Evolutionary conservation across 1,140 invertebrate species (phyloP), one percentile per base, ranked within the genome.

Genomic region (Mercenaria mercenaria): DNA sequence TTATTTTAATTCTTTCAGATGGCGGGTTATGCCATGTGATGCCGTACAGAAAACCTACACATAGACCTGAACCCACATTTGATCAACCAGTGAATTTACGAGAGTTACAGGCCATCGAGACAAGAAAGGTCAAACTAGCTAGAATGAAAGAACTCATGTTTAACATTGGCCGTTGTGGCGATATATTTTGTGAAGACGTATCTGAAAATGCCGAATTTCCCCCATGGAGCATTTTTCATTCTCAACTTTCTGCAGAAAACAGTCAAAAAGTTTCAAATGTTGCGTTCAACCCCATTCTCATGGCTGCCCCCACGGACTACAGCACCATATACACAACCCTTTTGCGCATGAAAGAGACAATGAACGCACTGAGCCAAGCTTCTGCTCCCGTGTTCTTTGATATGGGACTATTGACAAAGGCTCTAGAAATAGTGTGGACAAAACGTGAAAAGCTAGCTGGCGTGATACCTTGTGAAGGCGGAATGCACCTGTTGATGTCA

Each of bases 241-340:
- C 37, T 32, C 13, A 29, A 18, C 10, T 59, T 32, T 26, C 37
- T n/a, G 10, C 13, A 20, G 43, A 50, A 50, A 23, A 56, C 23
- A 29, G 8, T 32, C 52, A 23, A 52, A 52, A 11, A 15, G 18
- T 52, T 20, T 80, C 43, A 11, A 80, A 50, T 37, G 50, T 84
- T 69, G 81, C 41, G 29, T 84, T n/a, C 37, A 86, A 87, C 41
- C 85, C 85, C 52, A 87, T 87, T 76, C 39, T 87, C 29, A 87
- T 87, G 52, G 74, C 47, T n/a, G 8, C 69, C 23, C 85, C 85
- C 15, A 79, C 26, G 11, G 47, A 79, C 13, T 87, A 87, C 43
- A 87, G 32, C 74, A 79, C 85, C n/a, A 37, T 87, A 4, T 87
- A 87, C 39, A 87, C 85, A 34, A 79, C 56, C n/a, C 32, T 87